A percentile compares a stretch with the other conserved stretches of the same genome.
phyloP scores from a whole-genome alignment of 2,797 vertebrate genomes.

The Chaetodon trifasciatus region DNA sequence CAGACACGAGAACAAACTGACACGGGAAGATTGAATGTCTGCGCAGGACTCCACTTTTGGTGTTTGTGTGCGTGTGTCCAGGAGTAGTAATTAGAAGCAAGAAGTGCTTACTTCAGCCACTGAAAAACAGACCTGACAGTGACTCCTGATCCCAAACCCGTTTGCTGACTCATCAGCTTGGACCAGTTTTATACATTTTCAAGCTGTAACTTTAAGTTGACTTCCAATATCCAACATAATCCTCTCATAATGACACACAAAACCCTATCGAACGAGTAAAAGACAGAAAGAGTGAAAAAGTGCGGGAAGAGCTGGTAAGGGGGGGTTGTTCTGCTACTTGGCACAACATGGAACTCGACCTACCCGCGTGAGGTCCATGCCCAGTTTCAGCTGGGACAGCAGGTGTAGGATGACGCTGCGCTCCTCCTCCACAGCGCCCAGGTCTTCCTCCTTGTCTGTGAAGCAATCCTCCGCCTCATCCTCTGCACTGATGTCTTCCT shows the following conservation, averaged over 20 bases:
- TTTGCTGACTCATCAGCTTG: no score
- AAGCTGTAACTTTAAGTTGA: no score
- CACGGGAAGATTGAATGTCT: constrained; percentile 56
- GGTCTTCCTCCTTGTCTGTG: constrained; percentile 92
- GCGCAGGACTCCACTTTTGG: background rate
- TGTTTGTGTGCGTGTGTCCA: constrained; percentile 12
- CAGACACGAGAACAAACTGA: constrained; percentile 54
- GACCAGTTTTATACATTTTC: background rate
- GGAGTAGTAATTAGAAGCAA: constrained; percentile 43
- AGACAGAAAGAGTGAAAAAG: background rate
- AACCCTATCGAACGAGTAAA: background rate
- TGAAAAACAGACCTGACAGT: background rate
- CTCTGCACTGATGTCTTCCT: constrained; percentile 91
- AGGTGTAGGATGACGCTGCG: constrained; percentile 98
- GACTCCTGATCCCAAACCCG: background rate
- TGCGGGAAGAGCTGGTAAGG: background rate
- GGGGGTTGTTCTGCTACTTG: background rate
- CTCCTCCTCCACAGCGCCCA: constrained; percentile 96
- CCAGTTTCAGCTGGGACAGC: constrained; percentile 97
- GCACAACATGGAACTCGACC: constrained; percentile 60
- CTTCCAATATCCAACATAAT: background rate
- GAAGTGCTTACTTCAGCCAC: constrained; percentile 14
- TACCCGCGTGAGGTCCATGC: constrained; percentile 99
- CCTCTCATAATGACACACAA: background rate
- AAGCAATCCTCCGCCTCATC: constrained; percentile 92